phyloP scores from a whole-genome alignment of 2,888 invertebrate species.

The Calliphora vomitoria region DNA sequence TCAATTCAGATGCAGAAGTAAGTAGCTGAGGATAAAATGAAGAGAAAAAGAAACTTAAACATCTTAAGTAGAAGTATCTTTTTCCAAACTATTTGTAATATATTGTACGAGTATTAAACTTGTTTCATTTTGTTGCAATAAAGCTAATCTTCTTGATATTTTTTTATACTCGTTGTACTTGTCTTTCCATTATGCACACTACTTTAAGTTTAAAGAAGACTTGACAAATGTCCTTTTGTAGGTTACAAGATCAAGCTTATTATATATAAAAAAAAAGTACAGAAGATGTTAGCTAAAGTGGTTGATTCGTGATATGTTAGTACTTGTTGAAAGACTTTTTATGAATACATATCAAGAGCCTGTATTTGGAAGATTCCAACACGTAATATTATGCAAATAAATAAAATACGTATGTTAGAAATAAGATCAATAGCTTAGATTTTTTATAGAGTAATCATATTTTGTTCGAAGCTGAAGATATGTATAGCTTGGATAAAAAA shows the following conservation, averaged over 20 bases:
- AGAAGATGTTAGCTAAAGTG: too few relatives aligned
- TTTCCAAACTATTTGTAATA: neutral
- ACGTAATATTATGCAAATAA: too few relatives aligned
- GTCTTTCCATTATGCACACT: neutral
- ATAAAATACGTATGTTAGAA: too few relatives aligned
- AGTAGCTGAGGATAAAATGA: neutral
- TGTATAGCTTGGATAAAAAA: too few relatives aligned
- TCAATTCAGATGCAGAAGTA: conserved; percentile 1
- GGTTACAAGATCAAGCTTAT: neutral
- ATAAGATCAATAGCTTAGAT: too few relatives aligned
- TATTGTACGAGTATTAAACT: conserved; percentile 9
- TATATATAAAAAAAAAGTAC: too few relatives aligned
- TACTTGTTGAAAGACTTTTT: too few relatives aligned
- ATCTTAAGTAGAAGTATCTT: conserved; percentile 39
- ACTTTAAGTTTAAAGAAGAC: neutral
- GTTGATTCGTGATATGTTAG: too few relatives aligned
- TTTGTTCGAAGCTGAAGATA: too few relatives aligned
- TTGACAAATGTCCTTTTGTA: neutral
- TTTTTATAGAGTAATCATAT: too few relatives aligned
- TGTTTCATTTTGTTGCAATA: conserved; percentile 29
- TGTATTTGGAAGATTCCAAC: too few relatives aligned
- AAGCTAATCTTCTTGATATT: conserved; percentile 31
- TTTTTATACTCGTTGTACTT: neutral
- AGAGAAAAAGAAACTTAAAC: conserved; percentile 19
- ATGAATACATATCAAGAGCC: too few relatives aligned